phyloP scores from a whole-genome alignment of 1,140 invertebrate genomes.

The Oryzaephilus surinamensis region DNA sequence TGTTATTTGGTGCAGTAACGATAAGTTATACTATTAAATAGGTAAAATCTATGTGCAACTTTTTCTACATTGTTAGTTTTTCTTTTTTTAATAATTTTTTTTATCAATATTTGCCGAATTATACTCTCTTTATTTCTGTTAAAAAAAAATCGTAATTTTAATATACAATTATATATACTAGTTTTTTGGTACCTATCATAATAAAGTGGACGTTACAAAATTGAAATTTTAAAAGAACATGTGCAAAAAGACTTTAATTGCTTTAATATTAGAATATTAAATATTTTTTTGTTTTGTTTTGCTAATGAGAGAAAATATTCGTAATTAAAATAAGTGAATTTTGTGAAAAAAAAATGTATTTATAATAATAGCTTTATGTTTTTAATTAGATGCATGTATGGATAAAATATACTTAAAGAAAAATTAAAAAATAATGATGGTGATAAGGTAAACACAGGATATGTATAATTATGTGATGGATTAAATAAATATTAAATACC shows the following conservation, averaged over 20 bases:
- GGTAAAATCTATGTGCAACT: conserved; percentile 20
- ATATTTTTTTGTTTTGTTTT: conserved; percentile 9
- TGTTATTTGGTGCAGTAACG: conserved; percentile 3
- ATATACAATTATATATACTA: neutral
- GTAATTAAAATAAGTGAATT: too few species aligned
- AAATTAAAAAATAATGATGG: conserved; percentile 14
- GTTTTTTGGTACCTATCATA: neutral
- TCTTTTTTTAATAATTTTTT: conserved; percentile 10
- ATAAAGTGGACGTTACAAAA: neutral
- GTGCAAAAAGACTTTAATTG: conserved; percentile 7
- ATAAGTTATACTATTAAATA: conserved; percentile 7
- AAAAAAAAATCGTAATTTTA: neutral
- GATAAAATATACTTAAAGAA: too few species aligned
- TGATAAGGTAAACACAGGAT: conserved; percentile 20
- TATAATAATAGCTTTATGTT: conserved; percentile 27
- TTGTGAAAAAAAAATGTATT: conserved; percentile 16
- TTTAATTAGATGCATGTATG: conserved; percentile 24
- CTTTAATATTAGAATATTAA: conserved; percentile 7
- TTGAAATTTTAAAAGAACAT: neutral
- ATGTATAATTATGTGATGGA: conserved; percentile 22
- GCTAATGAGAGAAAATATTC: conserved; percentile 10
- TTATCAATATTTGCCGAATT: conserved; percentile 8
- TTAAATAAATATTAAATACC: conserved; percentile 16
- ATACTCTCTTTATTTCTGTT: conserved; percentile 14
- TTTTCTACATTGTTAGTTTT: conserved; percentile 5